A percentile compares a stretch with the other conserved stretches of the same genome.
Evolutionary conservation across 2,888 invertebrate genomes (phyloP).

Genomic region (Aspidiotus rigidus): DNA sequence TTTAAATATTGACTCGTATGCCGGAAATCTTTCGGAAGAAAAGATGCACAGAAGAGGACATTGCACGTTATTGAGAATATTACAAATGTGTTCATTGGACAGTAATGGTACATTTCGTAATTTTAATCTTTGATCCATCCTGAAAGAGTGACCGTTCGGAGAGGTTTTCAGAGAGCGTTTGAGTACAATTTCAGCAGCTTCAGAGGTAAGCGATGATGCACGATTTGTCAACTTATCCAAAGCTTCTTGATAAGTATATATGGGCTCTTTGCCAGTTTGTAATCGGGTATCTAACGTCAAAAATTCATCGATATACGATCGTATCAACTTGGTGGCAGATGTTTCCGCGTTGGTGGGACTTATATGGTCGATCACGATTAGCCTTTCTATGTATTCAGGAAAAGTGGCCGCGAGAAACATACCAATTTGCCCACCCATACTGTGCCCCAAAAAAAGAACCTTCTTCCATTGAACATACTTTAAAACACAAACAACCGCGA

Average conservation of each 20-base stretch:
- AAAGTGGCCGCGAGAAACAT: conserved; percentile 38
- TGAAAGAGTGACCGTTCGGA: conserved; percentile 38
- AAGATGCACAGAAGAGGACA: conserved; percentile 37
- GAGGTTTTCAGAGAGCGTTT: conserved; percentile 36
- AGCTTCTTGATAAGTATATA: conserved; percentile 39
- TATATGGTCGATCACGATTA: conserved; percentile 41
- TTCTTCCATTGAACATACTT: conserved; percentile 43
- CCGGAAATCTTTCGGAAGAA: conserved; percentile 34
- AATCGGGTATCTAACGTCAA: conserved; percentile 37
- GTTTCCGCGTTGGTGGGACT: conserved; percentile 36
- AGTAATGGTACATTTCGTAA: conserved; percentile 32
- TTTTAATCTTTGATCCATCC: conserved; percentile 41
- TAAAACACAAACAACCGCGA: conserved; percentile 40
- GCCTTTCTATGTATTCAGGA: conserved; percentile 40
- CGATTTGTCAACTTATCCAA: conserved; percentile 36
- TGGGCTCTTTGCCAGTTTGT: conserved; percentile 37
- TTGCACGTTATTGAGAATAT: conserved; percentile 35
- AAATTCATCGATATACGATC: conserved; percentile 37
- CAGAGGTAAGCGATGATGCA: conserved; percentile 36
- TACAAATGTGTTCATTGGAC: conserved; percentile 34
- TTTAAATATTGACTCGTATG: conserved; percentile 17
- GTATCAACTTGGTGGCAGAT: conserved; percentile 36
- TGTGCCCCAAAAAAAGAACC: conserved; percentile 42
- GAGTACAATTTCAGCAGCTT: conserved; percentile 39
- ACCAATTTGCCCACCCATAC: conserved; percentile 44